Base-by-base conservation (phyloP, 2,113 vertebrate species). In the Apus apus region DNA sequence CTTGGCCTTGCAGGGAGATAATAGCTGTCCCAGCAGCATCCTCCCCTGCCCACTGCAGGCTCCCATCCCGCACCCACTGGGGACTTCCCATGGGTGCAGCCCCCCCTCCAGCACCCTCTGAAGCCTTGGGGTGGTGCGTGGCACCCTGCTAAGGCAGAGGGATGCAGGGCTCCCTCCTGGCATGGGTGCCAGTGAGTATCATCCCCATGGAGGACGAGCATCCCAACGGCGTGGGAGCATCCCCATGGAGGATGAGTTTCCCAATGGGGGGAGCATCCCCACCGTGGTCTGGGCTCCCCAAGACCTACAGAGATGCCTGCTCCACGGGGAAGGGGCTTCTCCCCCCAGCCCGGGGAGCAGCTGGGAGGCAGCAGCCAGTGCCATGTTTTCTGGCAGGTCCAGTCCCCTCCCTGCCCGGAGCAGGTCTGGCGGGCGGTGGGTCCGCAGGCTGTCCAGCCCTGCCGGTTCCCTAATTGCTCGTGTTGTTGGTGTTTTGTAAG, bases 401-500 rank as follows among this genome's bases (percentile, higher is more conserved):
- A 3, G 79, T 94, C 94, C 67, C 77, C 88, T 87, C 68, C 81
- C 80, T 71, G 91, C 82, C 85, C 46, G 2, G 77, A 89, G 89
- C 89, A 80, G 93, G 94, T 92, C 85, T 89, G 89, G 83, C 93
- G 68, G 0, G 80, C 57, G 32, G 73, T 85, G 83, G 65, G 27
- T 57, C 92, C 43, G 19, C 67, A 48, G 91, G 77, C 82, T 11
- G 53, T 53, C 94, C 93, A 58, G 92, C 85, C 84, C 0, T 80
- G 92, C 95, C 70, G 94, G 95, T 96, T 97, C 67, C 56, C 74
- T 94, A 94, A 93, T 94, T 97, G 93, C 85, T 81, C 54, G 62
- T 91, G 53, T 46, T 78, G 87, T 17, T 84, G 91, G 80, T 89
- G 94, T 96, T 97, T 94, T 95, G 93, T 89, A 95, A 96, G 94